Percentiles rank a stretch among this genome's conserved stretches.
Evolutionary conservation across 2,113 vertebrate species (phyloP).

Genomic region (Notarius lentiginosus): DNA sequence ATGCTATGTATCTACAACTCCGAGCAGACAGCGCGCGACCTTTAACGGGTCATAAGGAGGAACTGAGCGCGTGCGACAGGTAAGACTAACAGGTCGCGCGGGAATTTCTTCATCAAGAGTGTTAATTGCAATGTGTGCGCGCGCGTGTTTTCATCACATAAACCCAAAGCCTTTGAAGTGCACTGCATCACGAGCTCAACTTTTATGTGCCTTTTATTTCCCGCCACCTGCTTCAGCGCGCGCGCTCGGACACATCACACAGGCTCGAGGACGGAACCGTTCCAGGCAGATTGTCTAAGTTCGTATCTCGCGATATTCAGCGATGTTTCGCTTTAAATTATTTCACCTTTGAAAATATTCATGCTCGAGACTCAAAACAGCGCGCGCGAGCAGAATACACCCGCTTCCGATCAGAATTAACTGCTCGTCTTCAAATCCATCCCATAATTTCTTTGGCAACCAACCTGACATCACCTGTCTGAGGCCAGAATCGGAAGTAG

Average conservation of each 20-base stretch:
- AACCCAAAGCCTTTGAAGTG: slow-evolving; percentile 15
- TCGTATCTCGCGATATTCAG: not conserved
- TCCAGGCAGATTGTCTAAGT: not conserved
- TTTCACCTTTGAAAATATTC: not conserved
- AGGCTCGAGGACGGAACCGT: not conserved
- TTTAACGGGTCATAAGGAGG: not conserved
- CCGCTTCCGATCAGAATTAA: not conserved
- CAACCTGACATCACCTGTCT: not conserved
- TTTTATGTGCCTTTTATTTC: slow-evolving; percentile 11
- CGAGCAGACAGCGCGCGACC: not conserved
- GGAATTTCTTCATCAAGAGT: too few relatives aligned
- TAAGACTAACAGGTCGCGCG: not conserved
- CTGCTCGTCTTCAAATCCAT: not conserved
- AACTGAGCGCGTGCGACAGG: not conserved
- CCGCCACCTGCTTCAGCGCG: not conserved
- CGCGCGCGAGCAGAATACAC: not conserved
- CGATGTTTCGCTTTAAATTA: too few relatives aligned
- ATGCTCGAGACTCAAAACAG: not conserved
- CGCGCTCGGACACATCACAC: not conserved
- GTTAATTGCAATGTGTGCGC: not conserved
- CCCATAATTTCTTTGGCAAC: not conserved
- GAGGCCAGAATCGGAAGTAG: slow-evolving; percentile 2
- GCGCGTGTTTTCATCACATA: not conserved
- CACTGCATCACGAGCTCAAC: slow-evolving; percentile 1
- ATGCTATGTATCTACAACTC: not conserved